phyloP scores from a whole-genome alignment of 2,113 vertebrate genomes.

The Perccottus glenii region DNA sequence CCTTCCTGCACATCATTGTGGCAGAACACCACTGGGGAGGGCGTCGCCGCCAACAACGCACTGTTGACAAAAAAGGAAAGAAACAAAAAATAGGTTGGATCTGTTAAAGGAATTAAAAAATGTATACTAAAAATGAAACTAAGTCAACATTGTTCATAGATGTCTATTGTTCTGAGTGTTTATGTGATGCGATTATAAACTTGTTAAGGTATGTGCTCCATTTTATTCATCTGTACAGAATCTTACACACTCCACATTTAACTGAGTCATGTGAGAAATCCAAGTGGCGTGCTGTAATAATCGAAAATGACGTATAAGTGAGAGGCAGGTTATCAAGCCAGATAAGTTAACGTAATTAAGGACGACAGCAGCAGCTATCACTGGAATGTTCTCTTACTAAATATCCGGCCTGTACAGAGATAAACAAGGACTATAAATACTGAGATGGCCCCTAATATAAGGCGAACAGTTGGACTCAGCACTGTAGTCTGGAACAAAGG shows the following conservation, averaged over 20 bases:
- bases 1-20: slow-evolving; percentile 97
- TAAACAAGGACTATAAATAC: slow-evolving; percentile 36
- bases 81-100: neutral
- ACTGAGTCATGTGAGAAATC: neutral
- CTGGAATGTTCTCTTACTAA: neutral
- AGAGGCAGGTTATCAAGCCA: neutral
- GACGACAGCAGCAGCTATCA: neutral
- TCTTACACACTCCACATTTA: no score
- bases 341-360: slow-evolving; percentile 2
- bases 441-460: slow-evolving; percentile 11
- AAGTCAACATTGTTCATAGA: no score
- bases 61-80: slow-evolving; percentile 63
- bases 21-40: slow-evolving; percentile 93
- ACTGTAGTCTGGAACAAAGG: slow-evolving; percentile 49
- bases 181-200: no score
- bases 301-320: neutral
- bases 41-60: slow-evolving; percentile 82
- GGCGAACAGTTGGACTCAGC: slow-evolving; percentile 7
- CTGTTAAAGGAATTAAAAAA: no score
- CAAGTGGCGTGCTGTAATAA: neutral
- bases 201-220: no score
- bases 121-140: no score
- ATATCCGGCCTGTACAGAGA: slow-evolving; percentile 26
- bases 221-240: no score
- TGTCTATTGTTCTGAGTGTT: no score